Evolutionary conservation across 2,888 invertebrate genomes (phyloP), one percentile per base, ranked within the genome.

Genomic region (Watsonalla cultraria): DNA sequence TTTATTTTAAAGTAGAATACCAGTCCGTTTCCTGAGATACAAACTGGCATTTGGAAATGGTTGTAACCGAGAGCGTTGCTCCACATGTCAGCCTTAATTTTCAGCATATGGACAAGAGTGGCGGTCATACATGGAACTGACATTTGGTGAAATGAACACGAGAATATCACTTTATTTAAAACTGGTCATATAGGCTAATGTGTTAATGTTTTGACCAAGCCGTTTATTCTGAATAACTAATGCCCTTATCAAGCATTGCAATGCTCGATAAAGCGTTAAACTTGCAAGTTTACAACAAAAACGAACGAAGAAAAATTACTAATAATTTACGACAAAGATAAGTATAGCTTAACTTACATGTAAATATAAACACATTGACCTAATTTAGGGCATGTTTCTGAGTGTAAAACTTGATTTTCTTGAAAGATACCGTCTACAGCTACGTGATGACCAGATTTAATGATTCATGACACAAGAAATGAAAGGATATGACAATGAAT

Each of bases 61-160:
- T 49, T 49, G 7, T 6, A 6, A 37, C 5, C 15, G 49, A 37
- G 39, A 49, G 13, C 37, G 37, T 9, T 37, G 48, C 35, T 35
- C 9, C 47, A 37, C 49, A 15, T 49, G 49, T 7, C 37, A 15
- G 15, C 49, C 49, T 49, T 49, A 14, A 49, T 49, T 37, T 48
- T 49, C 49, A 14, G 37, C 37, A 14, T 39, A 14, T 49, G 14
- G 37, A 49, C 49, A 49, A 35, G 14, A 37, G 49, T 37, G 37
- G 37, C 37, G 49, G 49, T 49, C 49, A 49, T 13, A 48, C 34
- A 48, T 35, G 47, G 47, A 49, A 14, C 49, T 49, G 49, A 39
- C 15, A 49, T 49, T 37, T 39, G 9, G 15, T 37, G 9, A 49
- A 49, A 49, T 49, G 2, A 42, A 11, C 42, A 15, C 5, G 8